These are phyloP conservation scores for Vanessa atalanta DNA, from an alignment of 1,140 invertebrate genomes.

Conservation along the genomic window DNA sequence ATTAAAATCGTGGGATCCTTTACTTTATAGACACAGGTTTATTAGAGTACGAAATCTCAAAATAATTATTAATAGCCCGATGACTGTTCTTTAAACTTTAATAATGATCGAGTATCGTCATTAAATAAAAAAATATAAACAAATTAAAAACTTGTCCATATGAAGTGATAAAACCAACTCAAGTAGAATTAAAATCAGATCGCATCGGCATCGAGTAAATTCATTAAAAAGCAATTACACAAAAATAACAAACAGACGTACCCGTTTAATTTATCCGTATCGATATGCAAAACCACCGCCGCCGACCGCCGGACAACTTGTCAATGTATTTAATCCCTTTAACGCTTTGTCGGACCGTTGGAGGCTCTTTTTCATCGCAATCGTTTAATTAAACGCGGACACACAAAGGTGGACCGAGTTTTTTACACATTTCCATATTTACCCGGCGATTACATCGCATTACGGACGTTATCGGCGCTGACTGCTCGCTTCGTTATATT, in stretches of 20 bases:
- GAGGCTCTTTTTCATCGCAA: slow-evolving; percentile 9
- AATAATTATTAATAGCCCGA: no score
- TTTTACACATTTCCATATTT: slow-evolving; percentile 25
- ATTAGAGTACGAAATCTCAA: no score
- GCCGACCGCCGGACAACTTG: slow-evolving; percentile 4
- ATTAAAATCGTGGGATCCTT: background rate
- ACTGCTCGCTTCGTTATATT: slow-evolving; percentile 5
- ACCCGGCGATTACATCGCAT: slow-evolving; percentile 14
- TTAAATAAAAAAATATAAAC: no score
- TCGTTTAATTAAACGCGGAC: slow-evolving; percentile 25
- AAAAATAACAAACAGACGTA: slow-evolving; percentile 11
- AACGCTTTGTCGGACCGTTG: slow-evolving; percentile 7
- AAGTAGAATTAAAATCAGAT: background rate
- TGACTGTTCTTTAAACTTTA: no score
- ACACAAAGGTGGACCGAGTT: slow-evolving; percentile 13
- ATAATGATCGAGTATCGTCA: no score
- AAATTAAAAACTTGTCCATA: no score
- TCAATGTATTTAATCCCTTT: slow-evolving; percentile 22
- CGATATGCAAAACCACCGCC: slow-evolving; percentile 8
- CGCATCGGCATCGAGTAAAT: background rate
- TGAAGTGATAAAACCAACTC: background rate
- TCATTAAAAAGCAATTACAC: slow-evolving; percentile 22
- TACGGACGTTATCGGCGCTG: slow-evolving; percentile 15
- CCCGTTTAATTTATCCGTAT: slow-evolving; percentile 8
- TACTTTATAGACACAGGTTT: no score